Evolutionary conservation across 2,113 vertebrate genomes (phyloP), one percentile per base, ranked within the genome.

Genomic region (Sterrhoptilus dennistouni): DNA sequence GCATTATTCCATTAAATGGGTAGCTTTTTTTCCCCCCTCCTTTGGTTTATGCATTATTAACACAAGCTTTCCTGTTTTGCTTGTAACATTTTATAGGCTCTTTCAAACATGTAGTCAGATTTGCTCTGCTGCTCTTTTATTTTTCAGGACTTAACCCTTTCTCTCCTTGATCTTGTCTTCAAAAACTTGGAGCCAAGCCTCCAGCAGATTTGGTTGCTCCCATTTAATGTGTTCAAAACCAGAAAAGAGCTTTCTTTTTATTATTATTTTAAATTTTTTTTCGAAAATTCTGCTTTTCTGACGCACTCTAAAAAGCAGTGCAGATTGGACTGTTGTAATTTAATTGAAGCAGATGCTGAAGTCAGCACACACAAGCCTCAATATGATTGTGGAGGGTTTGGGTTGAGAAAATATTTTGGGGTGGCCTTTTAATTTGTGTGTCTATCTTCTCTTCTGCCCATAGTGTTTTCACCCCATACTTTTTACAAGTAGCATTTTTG

Each of bases 1-100:
- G 97, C 98, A 95, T 97, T 97, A 98, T 97, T 97, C 97, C 97
- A 97, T 97, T 98, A 98, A 98, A 98, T 90, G 97, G 92, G 95
- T 87, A 96, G 97, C 84, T 90, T 91, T 45, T 33, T 33, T 0
- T 0, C 2, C 49, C 74, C 85, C 80, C 90, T 19, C 91, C 87
- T 96, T 96, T 91, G 96, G 97, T 97, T 98, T 98, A 98, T 98
- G 97, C 98, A 98, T 98, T 98, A 98, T 98, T 98, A 98, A 98
- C 98, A 96, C 96, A 94, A 97, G 98, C 98, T 97, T 98, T 98
- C 97, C 97, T 98, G 97, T 98, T 98, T 98, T 97, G 97, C 98
- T 97, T 98, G 98, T 98, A 98, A 98, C 97, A 91, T 98, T 98
- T 98, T 98, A 98, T 97, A 97, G 98, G 97, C 97, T 97, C 97